phyloP scores from a whole-genome alignment of 2,113 vertebrate species.

The Chelonoidis abingdonii region DNA sequence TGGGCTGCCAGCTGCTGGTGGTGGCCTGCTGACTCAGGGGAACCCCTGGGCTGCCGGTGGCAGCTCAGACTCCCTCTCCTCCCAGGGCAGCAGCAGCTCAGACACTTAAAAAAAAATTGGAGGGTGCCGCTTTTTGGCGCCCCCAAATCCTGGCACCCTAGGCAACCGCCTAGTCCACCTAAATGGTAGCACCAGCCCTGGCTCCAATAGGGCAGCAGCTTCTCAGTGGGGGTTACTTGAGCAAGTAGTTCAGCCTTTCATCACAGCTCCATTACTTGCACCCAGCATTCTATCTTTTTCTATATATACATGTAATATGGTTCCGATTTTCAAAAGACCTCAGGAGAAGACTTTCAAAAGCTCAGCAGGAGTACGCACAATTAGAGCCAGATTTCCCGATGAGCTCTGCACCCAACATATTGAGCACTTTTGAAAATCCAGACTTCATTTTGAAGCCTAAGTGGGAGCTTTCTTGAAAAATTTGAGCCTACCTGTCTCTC shows the following conservation, averaged over 20 bases:
- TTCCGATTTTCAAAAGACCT: background rate
- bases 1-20: too few relatives aligned
- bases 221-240: background rate
- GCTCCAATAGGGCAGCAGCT: fast-evolving
- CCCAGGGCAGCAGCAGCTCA: too few relatives aligned
- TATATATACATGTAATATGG: background rate
- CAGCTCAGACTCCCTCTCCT: too few relatives aligned
- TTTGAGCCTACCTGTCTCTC: background rate
- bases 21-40: too few relatives aligned
- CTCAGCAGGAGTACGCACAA: background rate
- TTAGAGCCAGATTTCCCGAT: background rate
- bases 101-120: too few relatives aligned
- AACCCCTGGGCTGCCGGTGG: too few relatives aligned
- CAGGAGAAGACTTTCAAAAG: background rate
- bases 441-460: background rate
- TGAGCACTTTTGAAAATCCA: background rate
- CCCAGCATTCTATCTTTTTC: background rate
- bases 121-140: too few relatives aligned
- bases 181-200: too few relatives aligned
- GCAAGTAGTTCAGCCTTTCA: background rate
- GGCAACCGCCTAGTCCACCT: too few relatives aligned
- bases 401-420: background rate
- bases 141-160: too few relatives aligned
- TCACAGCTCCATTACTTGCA: background rate
- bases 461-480: background rate